Evolutionary conservation across 2,797 vertebrate genomes (phyloP).

Genomic region (Benthosema pterotum): DNA sequence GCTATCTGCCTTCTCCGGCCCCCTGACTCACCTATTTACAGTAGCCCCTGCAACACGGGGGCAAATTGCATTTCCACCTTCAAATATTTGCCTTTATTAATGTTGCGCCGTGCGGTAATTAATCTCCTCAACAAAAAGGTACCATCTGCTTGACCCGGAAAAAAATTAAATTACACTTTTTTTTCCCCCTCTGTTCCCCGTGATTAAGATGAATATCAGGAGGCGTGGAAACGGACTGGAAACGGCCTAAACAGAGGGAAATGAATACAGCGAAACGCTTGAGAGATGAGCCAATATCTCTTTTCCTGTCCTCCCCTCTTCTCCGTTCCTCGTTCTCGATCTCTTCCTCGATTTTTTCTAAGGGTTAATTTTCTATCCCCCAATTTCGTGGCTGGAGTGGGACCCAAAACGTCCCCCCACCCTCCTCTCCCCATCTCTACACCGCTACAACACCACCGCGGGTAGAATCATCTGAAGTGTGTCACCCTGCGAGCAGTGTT

Average conservation of each 20-base stretch:
- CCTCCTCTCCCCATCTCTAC: conserved; percentile 1
- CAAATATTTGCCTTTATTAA: conserved; percentile 83
- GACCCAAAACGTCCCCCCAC: background rate
- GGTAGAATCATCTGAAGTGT: too few relatives aligned
- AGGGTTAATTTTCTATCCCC: background rate
- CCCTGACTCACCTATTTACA: conserved; percentile 71
- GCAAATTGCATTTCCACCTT: conserved; percentile 73
- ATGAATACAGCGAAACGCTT: conserved; percentile 3
- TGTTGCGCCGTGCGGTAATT: conserved; percentile 72
- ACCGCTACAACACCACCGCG: conserved; percentile 34
- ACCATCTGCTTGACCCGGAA: conserved; percentile 80
- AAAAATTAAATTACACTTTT: conserved; percentile 72
- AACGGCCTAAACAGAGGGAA: conserved; percentile 28
- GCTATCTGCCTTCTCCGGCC: conserved; percentile 58
- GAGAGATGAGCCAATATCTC: conserved; percentile 44
- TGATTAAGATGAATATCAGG: conserved; percentile 76
- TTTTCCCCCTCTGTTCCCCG: conserved; percentile 37
- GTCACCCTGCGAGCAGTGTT: too few relatives aligned
- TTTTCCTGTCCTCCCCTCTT: conserved; percentile 30
- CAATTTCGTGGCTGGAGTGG: too few relatives aligned
- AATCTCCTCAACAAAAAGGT: conserved; percentile 78
- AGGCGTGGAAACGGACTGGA: conserved; percentile 25
- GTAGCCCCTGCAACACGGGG: conserved; percentile 52
- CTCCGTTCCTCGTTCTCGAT: conserved; percentile 10
- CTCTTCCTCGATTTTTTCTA: conserved; percentile 1